Percentiles rank a stretch among this genome's conserved stretches.
phyloP scores from a whole-genome alignment of 2,113 vertebrate genomes.

The Sylvilagus bachmani region DNA sequence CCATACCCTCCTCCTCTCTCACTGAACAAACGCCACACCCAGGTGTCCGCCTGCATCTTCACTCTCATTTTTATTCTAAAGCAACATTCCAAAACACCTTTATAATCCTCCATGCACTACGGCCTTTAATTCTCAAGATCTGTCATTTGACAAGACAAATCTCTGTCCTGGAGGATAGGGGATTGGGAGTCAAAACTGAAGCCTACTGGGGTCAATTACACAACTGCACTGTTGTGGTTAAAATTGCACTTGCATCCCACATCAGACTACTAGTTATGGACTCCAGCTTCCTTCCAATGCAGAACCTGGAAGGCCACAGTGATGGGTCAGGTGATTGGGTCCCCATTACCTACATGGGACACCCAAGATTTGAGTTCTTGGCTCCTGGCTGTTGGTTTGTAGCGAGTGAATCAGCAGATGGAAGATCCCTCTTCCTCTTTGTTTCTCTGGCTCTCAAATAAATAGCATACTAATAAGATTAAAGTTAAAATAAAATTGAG shows the following conservation, averaged over 20 bases:
- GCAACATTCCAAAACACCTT: not conserved
- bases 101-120: not conserved
- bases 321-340: too few relatives aligned
- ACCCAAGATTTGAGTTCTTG: too few relatives aligned
- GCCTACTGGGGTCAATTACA: not conserved
- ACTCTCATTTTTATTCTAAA: not conserved
- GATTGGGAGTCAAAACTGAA: not conserved
- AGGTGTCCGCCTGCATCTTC: not conserved
- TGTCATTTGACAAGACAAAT: constrained; percentile 7
- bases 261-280: too few relatives aligned
- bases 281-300: too few relatives aligned
- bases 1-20: not conserved
- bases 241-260: too few relatives aligned
- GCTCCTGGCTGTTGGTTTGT: too few relatives aligned
- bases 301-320: too few relatives aligned
- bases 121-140: not conserved
- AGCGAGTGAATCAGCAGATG: too few relatives aligned
- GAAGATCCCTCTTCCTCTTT: too few relatives aligned
- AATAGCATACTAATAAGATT: too few relatives aligned
- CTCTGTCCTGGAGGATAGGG: constrained; percentile 42
- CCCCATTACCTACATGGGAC: too few relatives aligned
- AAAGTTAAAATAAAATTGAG: not conserved
- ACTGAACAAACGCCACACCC: not conserved
- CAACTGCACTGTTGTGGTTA: not conserved
- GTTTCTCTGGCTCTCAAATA: too few relatives aligned